Conservation (phyloP, 2,113 vertebrate species). For the Camarhynchus parvulus region DNA sequence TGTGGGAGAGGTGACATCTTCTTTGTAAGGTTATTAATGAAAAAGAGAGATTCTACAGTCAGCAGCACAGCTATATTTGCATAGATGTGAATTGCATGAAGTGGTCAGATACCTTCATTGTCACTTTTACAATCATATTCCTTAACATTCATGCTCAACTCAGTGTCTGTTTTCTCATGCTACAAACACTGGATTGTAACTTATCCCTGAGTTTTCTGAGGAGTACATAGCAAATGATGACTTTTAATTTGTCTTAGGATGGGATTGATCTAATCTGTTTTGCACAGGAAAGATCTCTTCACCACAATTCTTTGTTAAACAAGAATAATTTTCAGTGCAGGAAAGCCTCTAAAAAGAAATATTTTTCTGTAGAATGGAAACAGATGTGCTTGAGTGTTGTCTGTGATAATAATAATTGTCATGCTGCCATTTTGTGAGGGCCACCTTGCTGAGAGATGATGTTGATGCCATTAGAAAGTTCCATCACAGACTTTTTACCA, state of each 20-base stretch:
- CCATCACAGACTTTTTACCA: neutral
- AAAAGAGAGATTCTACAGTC: neutral
- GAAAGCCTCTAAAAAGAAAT: neutral
- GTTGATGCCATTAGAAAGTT: neutral
- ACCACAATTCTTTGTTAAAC: neutral
- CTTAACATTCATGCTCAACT: neutral
- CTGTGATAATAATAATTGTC: neutral
- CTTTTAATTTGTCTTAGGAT: neutral
- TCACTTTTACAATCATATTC: neutral
- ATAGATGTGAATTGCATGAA: neutral
- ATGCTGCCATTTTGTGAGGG: neutral
- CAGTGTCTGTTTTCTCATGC: neutral
- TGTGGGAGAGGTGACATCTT: neutral
- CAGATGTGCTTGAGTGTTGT: neutral
- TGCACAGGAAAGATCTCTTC: neutral
- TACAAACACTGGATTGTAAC: neutral
- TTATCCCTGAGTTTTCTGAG: neutral
- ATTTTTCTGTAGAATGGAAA: neutral
- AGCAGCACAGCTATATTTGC: neutral
- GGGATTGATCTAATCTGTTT: neutral
- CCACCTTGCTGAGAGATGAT: neutral
- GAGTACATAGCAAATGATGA: neutral
- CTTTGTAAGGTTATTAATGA: neutral
- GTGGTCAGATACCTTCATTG: neutral
- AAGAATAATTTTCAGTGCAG: neutral